Evolutionary conservation across 2,888 invertebrate genomes (phyloP).

Genomic region (Plutella xylostella): DNA sequence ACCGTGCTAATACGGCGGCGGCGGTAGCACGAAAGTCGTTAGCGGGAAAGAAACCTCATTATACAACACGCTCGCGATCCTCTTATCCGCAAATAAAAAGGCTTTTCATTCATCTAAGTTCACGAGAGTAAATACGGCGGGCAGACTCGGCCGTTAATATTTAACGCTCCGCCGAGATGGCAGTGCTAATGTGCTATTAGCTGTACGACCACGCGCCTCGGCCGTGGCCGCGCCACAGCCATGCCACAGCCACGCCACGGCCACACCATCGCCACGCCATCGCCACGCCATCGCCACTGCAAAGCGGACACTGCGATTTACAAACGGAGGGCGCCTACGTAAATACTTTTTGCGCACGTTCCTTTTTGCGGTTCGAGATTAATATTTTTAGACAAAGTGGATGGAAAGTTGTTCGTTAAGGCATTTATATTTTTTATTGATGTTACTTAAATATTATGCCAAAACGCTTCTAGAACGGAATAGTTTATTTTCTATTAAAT

Average conservation of each 20-base stretch:
- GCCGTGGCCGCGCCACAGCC: background rate
- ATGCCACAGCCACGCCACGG: background rate
- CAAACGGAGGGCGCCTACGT: too few species aligned
- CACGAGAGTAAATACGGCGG: conserved; percentile 29
- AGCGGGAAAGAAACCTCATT: conserved; percentile 47
- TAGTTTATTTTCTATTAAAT: too few species aligned
- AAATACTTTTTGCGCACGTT: too few species aligned
- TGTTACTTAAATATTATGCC: too few species aligned
- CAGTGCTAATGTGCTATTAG: conserved; percentile 56
- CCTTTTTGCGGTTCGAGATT: too few species aligned
- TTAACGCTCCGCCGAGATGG: conserved; percentile 46
- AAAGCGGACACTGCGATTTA: background rate
- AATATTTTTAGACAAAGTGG: too few species aligned
- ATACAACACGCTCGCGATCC: conserved; percentile 34
- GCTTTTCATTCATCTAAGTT: too few species aligned
- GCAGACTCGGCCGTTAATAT: conserved; percentile 44
- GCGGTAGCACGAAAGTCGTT: conserved; percentile 44
- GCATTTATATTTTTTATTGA: too few species aligned
- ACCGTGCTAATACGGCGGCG: too few species aligned
- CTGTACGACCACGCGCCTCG: conserved; percentile 14
- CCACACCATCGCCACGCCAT: background rate
- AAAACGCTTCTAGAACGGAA: too few species aligned
- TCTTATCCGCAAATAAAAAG: conserved; percentile 55
- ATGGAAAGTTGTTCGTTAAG: too few species aligned
- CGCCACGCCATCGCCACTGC: background rate